Evolutionary conservation across 2,888 invertebrate genomes (phyloP).

Genomic region (Lasioglossum vierecki): DNA sequence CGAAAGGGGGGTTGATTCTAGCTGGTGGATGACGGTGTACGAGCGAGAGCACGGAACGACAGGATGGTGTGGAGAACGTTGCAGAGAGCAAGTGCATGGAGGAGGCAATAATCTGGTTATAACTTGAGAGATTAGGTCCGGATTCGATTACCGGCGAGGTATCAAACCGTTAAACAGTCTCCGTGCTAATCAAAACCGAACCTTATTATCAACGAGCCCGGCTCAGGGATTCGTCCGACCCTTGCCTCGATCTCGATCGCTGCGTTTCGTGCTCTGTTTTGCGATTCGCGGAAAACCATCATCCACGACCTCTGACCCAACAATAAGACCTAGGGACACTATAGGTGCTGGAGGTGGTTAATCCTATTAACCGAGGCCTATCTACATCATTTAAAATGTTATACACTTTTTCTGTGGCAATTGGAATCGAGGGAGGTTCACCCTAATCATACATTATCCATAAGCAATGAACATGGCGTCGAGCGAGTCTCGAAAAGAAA

Average conservation of each 20-base stretch:
- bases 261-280: conserved; percentile 4
- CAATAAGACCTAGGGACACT: not conserved
- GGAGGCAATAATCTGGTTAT: conserved; percentile 84
- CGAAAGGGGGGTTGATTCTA: not conserved
- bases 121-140: conserved; percentile 85
- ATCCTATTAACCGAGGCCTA: not conserved
- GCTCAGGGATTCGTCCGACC: conserved; percentile 72
- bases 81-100: conserved; percentile 82
- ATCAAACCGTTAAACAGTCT: conserved; percentile 85
- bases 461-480: too few relatives aligned
- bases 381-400: not conserved
- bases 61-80: conserved; percentile 74
- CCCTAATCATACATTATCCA: too few relatives aligned
- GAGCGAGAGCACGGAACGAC: conserved; percentile 67
- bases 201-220: conserved; percentile 82
- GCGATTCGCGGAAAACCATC: not conserved
- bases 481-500: too few relatives aligned
- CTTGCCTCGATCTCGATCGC: conserved; percentile 7
- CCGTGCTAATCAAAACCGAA: conserved; percentile 85
- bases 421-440: too few relatives aligned
- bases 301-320: fast-evolving
- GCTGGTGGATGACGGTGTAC: conserved; percentile 11
- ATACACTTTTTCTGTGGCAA: too few relatives aligned
- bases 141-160: conserved; percentile 84
- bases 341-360: not conserved